These are phyloP conservation scores for Sisor rabdophorus DNA, from an alignment of 2,113 vertebrate species.

Conservation along the genomic window DNA sequence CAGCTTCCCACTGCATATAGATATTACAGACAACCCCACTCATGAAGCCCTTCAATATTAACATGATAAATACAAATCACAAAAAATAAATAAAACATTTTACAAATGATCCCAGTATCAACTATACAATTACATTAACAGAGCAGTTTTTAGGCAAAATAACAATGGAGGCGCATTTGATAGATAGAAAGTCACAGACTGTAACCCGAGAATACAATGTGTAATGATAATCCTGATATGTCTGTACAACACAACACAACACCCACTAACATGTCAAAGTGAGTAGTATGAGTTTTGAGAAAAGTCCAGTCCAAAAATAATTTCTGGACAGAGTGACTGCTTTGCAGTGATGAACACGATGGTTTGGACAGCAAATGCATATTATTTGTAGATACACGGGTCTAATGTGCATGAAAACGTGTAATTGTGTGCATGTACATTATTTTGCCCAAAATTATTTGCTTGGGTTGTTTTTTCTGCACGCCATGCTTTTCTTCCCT, in stretches of 20 bases:
- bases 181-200: background rate
- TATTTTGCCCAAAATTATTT: background rate
- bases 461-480: background rate
- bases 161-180: background rate
- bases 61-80: background rate
- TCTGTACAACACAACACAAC: background rate
- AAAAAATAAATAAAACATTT: background rate
- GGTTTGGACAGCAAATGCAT: background rate
- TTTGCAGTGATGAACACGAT: background rate
- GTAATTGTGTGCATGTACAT: background rate
- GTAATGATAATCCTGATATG: background rate
- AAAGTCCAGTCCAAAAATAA: constrained; percentile 22
- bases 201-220: background rate
- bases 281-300: background rate
- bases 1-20: background rate
- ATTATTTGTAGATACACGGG: background rate
- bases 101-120: background rate
- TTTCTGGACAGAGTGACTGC: background rate
- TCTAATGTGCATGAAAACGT: background rate
- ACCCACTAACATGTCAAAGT: constrained; percentile 9
- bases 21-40: background rate
- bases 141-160: background rate
- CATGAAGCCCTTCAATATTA: background rate
- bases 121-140: background rate
- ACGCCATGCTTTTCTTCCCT: background rate